These are phyloP conservation scores for Syngnathus rostellatus DNA, from an alignment of 2,797 vertebrate species.

Conservation along the genomic window DNA sequence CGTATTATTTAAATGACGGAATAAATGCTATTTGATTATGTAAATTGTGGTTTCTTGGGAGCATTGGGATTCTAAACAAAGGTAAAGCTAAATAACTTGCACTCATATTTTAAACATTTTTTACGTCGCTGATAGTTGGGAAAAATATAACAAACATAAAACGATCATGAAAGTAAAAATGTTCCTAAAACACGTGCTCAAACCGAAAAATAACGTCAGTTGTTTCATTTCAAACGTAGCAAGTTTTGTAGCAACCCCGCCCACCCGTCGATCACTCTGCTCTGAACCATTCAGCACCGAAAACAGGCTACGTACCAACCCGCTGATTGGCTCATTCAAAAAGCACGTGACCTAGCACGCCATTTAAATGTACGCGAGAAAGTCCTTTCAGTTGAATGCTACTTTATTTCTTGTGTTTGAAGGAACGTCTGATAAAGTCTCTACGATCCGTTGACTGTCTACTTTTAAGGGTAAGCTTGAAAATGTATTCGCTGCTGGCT, in stretches of 20 bases:
- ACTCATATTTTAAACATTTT: neutral
- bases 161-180: neutral
- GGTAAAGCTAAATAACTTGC: too few species aligned
- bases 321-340: slow-evolving; percentile 69
- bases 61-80: too few species aligned
- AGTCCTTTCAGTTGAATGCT: slow-evolving; percentile 7
- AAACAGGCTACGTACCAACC: neutral
- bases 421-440: neutral
- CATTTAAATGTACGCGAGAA: slow-evolving; percentile 68
- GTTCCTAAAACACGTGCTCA: neutral
- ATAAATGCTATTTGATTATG: too few species aligned
- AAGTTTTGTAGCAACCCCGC: slow-evolving; percentile 14
- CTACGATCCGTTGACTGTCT: too few species aligned
- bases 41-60: neutral
- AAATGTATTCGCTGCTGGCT: too few species aligned
- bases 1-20: too few species aligned
- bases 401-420: neutral
- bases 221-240: neutral
- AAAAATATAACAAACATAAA: neutral
- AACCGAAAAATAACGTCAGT: neutral
- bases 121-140: neutral
- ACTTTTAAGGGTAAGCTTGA: slow-evolving; percentile 28
- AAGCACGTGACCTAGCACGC: slow-evolving; percentile 16
- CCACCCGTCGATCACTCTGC: neutral
- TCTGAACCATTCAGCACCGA: slow-evolving; percentile 53